Evolutionary conservation across 2,797 vertebrate genomes (phyloP), one percentile per base, ranked within the genome.

Genomic region (Euphonia xanthogaster): DNA sequence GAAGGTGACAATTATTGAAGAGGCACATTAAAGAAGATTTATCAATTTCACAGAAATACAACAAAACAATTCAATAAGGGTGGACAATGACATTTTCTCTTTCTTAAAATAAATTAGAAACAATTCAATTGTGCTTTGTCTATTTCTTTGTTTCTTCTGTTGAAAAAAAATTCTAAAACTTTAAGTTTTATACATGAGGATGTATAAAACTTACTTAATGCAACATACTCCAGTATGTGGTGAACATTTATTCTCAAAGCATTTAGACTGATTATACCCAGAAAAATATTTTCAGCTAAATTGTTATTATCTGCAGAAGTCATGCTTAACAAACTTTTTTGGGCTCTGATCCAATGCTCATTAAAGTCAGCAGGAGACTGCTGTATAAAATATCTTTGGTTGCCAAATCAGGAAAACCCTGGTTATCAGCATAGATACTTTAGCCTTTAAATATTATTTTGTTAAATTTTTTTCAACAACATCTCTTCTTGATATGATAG

Each of bases 1-100:
- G 57, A 87, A 80, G 21, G 79, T 76, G 87, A 71, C 53, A 76
- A 70, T 93, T 94, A 93, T 57, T 80, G 89, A 96, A 94, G 75
- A 92, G 45, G 42, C 8, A 86, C 37, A 81, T 85, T 92, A 94
- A 79, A 89, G 68, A 8, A 86, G 53, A 95, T 93, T 57, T 63
- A 94, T 84, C 73, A 94, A 0, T 94, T 95, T 94, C 90, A 86
- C 20, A 88, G 37, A 61, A 82, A 82, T 33, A 67, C 27, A 45
- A 57, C 28, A 42, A 67, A 91, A 88, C 22, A 0, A 85, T 84
- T 86, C n/a, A 85, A 65, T 90, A 67, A 75, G 6, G n/a, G 23
- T 71, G 31, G 60, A 48, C 33, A 82, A 53, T 33, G 57, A 58
- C 25, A 71, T 39, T 63, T 95, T 61, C 33, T 86, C 45, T 82